Evolutionary conservation across 1,140 invertebrate genomes (phyloP).

Genomic region (Brachionus koreanus): DNA sequence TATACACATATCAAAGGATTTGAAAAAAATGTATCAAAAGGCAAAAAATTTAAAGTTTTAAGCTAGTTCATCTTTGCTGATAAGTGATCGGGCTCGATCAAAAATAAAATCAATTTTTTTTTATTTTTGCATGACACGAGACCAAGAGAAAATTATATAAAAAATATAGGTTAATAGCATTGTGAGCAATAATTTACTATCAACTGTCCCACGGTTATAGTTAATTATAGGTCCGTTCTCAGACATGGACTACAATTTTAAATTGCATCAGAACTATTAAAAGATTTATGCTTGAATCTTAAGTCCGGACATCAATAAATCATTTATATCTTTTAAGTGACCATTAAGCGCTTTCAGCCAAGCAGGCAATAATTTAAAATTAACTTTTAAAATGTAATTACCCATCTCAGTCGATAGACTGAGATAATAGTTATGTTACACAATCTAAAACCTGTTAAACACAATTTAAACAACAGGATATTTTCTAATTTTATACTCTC

Average conservation of each 20-base stretch:
- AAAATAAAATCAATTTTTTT: not conserved
- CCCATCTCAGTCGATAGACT: not conserved
- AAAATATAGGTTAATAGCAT: constrained; percentile 35
- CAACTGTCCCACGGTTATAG: not conserved
- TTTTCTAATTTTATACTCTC: not conserved
- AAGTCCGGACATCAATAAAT: constrained; percentile 33
- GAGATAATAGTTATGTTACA: constrained; percentile 14
- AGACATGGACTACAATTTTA: not conserved
- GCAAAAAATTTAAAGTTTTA: too few relatives aligned
- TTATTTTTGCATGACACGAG: not conserved
- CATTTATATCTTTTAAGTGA: constrained; percentile 7
- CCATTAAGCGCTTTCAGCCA: not conserved
- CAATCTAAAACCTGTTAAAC: constrained; percentile 31
- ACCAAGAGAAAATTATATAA: not conserved
- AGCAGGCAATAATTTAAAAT: constrained; percentile 10
- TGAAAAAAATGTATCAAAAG: too few relatives aligned
- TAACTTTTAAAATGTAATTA: not conserved
- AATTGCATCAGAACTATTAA: constrained; percentile 14
- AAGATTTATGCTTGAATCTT: not conserved
- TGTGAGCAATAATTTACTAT: constrained; percentile 7
- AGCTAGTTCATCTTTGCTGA: not conserved
- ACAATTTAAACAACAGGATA: constrained; percentile 40
- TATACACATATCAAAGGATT: too few relatives aligned
- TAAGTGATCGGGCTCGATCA: not conserved
- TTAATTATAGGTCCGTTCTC: not conserved